phyloP scores from a whole-genome alignment of 2,888 invertebrate species.

The Adela reaumurella region DNA sequence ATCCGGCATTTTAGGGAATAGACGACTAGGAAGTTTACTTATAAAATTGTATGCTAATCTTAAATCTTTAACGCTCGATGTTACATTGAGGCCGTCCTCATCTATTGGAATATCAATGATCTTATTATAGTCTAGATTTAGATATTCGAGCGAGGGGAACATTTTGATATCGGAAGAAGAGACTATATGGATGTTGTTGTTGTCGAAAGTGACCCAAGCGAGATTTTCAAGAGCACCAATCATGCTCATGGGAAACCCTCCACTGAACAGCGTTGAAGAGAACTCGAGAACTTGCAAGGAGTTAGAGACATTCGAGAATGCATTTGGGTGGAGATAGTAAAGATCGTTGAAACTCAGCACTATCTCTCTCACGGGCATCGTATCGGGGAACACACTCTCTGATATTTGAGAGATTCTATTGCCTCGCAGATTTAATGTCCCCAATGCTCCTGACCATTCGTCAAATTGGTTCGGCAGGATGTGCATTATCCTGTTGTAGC shows the following conservation, averaged over 20 bases:
- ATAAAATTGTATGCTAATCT: slow-evolving; percentile 80
- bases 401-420: slow-evolving; percentile 75
- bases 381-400: slow-evolving; percentile 67
- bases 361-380: slow-evolving; percentile 78
- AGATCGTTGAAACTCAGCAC: slow-evolving; percentile 90
- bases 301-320: slow-evolving; percentile 73
- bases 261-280: slow-evolving; percentile 79
- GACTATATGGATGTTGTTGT: slow-evolving; percentile 77
- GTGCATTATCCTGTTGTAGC: slow-evolving; percentile 80
- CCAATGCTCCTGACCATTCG: slow-evolving; percentile 74
- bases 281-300: slow-evolving; percentile 80
- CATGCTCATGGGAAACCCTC: slow-evolving; percentile 72
- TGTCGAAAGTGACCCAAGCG: slow-evolving; percentile 82
- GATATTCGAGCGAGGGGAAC: slow-evolving; percentile 68
- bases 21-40: slow-evolving; percentile 61
- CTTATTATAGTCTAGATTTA: slow-evolving; percentile 84
- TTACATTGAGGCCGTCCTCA: slow-evolving; percentile 65
- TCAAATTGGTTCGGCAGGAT: slow-evolving; percentile 73
- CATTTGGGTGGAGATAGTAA: slow-evolving; percentile 73
- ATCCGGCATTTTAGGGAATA: slow-evolving; percentile 69
- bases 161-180: slow-evolving; percentile 68
- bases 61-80: slow-evolving; percentile 71
- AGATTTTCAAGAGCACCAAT: slow-evolving; percentile 70
- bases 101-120: slow-evolving; percentile 66
- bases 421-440: slow-evolving; percentile 77